Conservation (phyloP, 1,140 invertebrate species). For the Eubasilissa regina region DNA sequence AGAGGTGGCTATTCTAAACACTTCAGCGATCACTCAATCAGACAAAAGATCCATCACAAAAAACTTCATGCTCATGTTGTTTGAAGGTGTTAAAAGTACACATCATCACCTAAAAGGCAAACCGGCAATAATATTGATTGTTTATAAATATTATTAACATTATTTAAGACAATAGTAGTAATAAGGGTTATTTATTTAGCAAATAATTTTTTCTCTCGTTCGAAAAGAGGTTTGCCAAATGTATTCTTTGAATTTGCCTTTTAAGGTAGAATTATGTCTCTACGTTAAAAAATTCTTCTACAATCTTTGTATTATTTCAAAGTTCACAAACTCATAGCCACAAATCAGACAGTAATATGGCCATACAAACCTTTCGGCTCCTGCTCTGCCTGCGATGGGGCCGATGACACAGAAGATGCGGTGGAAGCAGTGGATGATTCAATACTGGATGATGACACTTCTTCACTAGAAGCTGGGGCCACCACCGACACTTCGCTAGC, state of each 20-base stretch:
- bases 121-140: neutral
- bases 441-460: neutral
- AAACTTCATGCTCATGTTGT: slow-evolving; percentile 46
- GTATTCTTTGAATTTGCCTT: slow-evolving; percentile 38
- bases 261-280: slow-evolving; percentile 28
- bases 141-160: too few species aligned
- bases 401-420: neutral
- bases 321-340: slow-evolving; percentile 49
- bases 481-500: neutral
- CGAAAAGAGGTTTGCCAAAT: slow-evolving; percentile 19
- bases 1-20: slow-evolving; percentile 40
- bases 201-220: neutral
- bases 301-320: slow-evolving; percentile 50
- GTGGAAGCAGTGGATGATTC: slow-evolving; percentile 21
- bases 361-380: slow-evolving; percentile 45
- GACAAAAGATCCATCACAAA: slow-evolving; percentile 38
- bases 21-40: slow-evolving; percentile 44
- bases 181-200: neutral
- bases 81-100: slow-evolving; percentile 35
- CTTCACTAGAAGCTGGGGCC: slow-evolving; percentile 8
- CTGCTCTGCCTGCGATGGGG: neutral
- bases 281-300: slow-evolving; percentile 37
- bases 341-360: slow-evolving; percentile 28
- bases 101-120: slow-evolving; percentile 35
- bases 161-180: neutral